Evolutionary conservation across 2,888 invertebrate species (phyloP).

Genomic region (Athrips mouffetella): DNA sequence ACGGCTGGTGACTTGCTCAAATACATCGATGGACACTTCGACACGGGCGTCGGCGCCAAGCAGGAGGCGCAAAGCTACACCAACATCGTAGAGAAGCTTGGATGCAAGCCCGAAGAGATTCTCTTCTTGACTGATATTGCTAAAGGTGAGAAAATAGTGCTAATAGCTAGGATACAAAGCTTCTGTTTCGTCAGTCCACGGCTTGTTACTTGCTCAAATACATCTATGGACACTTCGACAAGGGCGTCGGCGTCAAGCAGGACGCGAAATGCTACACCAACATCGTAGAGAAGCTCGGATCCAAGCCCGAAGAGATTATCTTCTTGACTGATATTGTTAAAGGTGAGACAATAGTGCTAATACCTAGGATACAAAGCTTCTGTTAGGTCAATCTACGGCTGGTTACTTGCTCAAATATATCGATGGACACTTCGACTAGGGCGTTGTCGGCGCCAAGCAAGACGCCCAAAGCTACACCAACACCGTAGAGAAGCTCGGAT

Average conservation of each 20-base stretch:
- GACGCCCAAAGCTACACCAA: constrained; percentile 87
- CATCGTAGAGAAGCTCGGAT: constrained; percentile 83
- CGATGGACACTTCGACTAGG: constrained; percentile 91
- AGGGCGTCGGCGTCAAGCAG: constrained; percentile 88
- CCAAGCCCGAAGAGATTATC: constrained; percentile 83
- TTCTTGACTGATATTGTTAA: constrained; percentile 92
- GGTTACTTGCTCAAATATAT: constrained; percentile 88
- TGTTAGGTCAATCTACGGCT: constrained; percentile 85
- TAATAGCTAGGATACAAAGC: too few species aligned
- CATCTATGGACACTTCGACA: constrained; percentile 91
- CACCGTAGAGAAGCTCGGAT: constrained; percentile 83
- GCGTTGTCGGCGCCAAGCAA: constrained; percentile 88
- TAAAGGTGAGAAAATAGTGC: constrained; percentile 86
- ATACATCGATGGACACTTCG: constrained; percentile 88
- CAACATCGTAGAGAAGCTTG: constrained; percentile 84
- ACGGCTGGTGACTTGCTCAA: constrained; percentile 86
- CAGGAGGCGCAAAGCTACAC: constrained; percentile 87
- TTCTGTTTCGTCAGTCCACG: constrained; percentile 87
- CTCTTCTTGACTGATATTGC: constrained; percentile 92
- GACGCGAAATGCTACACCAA: constrained; percentile 87
- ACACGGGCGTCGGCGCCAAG: constrained; percentile 91
- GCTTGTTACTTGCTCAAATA: constrained; percentile 86
- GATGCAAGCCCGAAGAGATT: constrained; percentile 81
- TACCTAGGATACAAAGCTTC: too few species aligned
- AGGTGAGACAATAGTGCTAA: too few species aligned